Base-by-base conservation (phyloP, 1,140 invertebrate species). In the Anastrepha ludens region DNA sequence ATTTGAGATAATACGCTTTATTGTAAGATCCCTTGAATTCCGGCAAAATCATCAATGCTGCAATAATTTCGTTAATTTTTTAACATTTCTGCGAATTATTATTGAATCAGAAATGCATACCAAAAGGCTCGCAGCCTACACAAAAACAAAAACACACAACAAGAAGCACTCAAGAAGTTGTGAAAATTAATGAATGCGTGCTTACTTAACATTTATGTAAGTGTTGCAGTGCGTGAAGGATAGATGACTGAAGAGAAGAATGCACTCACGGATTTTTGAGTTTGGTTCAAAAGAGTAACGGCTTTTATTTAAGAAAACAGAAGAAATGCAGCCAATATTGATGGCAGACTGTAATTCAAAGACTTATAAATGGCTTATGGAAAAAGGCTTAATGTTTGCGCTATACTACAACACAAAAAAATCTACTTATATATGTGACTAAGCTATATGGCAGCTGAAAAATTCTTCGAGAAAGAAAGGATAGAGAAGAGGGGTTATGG, bases 51-150 rank as follows among this genome's bases (percentile, higher is more conserved):
- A 81, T 81, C 47, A 55, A 44, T 55, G 44, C 55, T 81, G 74
- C 74, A 81, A 81, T 81, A 81, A 81, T 81, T 81, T 55, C 47
- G 44, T 74, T 74, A 50, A n/a, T 81, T 81, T 50, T 81, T 81
- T 47, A 3, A 70, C 64, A 81, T 81, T 81, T 81, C 74, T 55
- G 47, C 74, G 74, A 81, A 81, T 81, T 81, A 50, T 81, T 81
- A 6, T 81, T 81, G 74, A 81, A 81, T 81, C 74, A 81, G n/a
- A 50, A 81, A 55, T 55, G 47, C 74, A 55, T 81, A 55, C 47
- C 17, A 2, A 81, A 81, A 81, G 74, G 74, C 13, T 81, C 20
- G 39, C 13, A 74, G 15, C 67, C 29, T 29, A 29, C 29, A 17
- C 9, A 1, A 47, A 65, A 65, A 6, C 2, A 65, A n/a, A 29